Base-by-base conservation (phyloP, 1,140 invertebrate genomes). In the Neoseiulus cucumeris region DNA sequence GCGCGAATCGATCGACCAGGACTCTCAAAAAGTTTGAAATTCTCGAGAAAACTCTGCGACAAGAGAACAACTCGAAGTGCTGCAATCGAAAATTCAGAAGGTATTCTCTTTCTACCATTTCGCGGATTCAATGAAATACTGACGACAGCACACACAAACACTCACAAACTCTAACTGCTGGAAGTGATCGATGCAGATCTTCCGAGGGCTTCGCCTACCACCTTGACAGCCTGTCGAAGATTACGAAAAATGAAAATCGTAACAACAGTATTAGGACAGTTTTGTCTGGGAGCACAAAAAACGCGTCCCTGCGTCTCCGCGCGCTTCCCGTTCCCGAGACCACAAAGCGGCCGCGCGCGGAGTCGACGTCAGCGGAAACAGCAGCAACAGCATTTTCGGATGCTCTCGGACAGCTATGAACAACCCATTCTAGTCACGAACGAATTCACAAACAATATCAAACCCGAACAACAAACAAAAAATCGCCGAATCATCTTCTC, bases 391-490 rank as follows among this genome's bases (percentile, higher is more conserved):
- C 51, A 59, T 47, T 47, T 47, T 22, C 18, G 12, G 22, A 25
- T 14, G 25, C 51, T 33, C 51, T 25, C 25, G 25, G 51, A 25
- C 33, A 59, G 25, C 51, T 28, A 20, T 28, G 25, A 25, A 59
- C 51, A 59, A 59, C 17, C 51, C 51, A 59, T 29, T 59, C 51
- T 59, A 59, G 51, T 59, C 51, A 59, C 51, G 51, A 59, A 59
- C 51, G 51, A 59, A 59, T 59, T 25, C 25, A 59, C 25, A 29
- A 29, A 59, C 33, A 33, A 29, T 33, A 59, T 25, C 51, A 29
- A 29, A 29, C 51, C 22, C 51, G 18, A 47, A n/a, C n/a, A n/a
- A n/a, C n/a, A n/a, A n/a, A n/a, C n/a, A n/a, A 59, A 14, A 59
- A 25, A 25, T 33, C 51, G 17, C 22, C 51, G 25, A 25, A 14